Evolutionary conservation across 2,888 invertebrate species (phyloP), one percentile per base, ranked within the genome.

Genomic region (Drosophila demipolita): DNA sequence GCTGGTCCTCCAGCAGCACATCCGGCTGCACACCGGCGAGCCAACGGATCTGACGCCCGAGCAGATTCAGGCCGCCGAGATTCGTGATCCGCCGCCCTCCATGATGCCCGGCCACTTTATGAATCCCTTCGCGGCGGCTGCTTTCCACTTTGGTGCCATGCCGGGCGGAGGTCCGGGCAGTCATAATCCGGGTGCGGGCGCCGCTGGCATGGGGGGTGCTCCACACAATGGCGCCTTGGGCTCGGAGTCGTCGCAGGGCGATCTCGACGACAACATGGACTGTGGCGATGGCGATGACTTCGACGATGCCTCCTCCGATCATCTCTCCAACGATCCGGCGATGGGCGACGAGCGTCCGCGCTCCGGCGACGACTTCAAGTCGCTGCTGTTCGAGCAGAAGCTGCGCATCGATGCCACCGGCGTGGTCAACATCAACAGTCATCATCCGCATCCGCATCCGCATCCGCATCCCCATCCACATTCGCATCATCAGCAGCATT

Each of bases 1-100:
- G 26, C 94, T 98, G 66, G 97, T 98, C 42, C 94, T 99, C 75
- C 99, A 99, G 94, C 99, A 99, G 93, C 99, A 99, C 94, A 98
- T 99, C 91, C 95, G 98, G 62, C 94, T 98, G 90, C 99, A 99
- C 92, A 98, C 98, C 2, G 97, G 97, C 63, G 98, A 98, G 90
- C 97, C 97, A 32, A 96, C 96, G 60, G 97, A 96, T 93, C 94
- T 96, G 87, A 96, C 97, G 61, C 97, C 96, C 48, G 97, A 98
- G 91, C 97, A 97, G 93, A 96, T 97, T 72, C 96, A 96, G 92
- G 96, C 96, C n/a, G 96, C 96, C 50, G 97, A 98, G 93, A 95
- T 97, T 55, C 95, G 96, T 86, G 97, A 97, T 92, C 96, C 96
- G 90, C 96, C 96, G 23, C 96, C 96, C 0, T 90, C 93, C 1